phyloP scores from a whole-genome alignment of 2,113 vertebrate genomes.

The Neoarius graeffei region DNA sequence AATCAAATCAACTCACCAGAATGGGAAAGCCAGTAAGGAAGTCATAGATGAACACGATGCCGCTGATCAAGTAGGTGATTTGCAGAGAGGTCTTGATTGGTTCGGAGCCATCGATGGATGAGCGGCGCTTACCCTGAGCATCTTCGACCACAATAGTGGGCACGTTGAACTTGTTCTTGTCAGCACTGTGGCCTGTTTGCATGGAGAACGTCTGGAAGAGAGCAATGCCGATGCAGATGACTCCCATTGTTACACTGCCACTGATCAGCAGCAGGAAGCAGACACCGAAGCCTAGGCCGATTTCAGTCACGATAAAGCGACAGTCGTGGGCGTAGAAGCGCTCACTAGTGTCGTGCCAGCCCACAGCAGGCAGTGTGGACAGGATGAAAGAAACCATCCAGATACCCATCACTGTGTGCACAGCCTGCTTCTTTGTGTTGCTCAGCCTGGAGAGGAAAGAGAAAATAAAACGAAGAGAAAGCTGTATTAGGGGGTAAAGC shows the following conservation, averaged over 20 bases:
- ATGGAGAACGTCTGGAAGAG: slow-evolving; percentile 87
- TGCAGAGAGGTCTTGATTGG: slow-evolving; percentile 86
- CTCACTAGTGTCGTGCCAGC: slow-evolving; percentile 88
- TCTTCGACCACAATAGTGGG: slow-evolving; percentile 93
- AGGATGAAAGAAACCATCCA: slow-evolving; percentile 96
- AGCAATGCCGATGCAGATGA: slow-evolving; percentile 85
- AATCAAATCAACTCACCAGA: slow-evolving; percentile 78
- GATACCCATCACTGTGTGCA: slow-evolving; percentile 93
- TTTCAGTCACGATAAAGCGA: slow-evolving; percentile 90
- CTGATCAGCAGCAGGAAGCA: slow-evolving; percentile 90
- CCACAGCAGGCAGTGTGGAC: slow-evolving; percentile 88
- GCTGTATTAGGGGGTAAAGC: background rate
- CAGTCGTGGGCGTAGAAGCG: slow-evolving; percentile 90
- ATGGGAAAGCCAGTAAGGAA: slow-evolving; percentile 89
- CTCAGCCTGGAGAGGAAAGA: slow-evolving; percentile 76
- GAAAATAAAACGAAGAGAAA: background rate
- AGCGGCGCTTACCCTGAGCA: slow-evolving; percentile 88
- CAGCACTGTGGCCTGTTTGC: slow-evolving; percentile 73
- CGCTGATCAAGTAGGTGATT: slow-evolving; percentile 89
- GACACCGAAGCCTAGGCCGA: slow-evolving; percentile 90
- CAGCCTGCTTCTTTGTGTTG: slow-evolving; percentile 90
- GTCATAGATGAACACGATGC: slow-evolving; percentile 89
- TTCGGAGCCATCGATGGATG: slow-evolving; percentile 90
- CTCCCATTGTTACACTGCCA: slow-evolving; percentile 84
- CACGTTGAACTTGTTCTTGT: slow-evolving; percentile 84